phyloP scores from a whole-genome alignment of 2,888 invertebrate species.

The Polydrusus pterygomalis region DNA sequence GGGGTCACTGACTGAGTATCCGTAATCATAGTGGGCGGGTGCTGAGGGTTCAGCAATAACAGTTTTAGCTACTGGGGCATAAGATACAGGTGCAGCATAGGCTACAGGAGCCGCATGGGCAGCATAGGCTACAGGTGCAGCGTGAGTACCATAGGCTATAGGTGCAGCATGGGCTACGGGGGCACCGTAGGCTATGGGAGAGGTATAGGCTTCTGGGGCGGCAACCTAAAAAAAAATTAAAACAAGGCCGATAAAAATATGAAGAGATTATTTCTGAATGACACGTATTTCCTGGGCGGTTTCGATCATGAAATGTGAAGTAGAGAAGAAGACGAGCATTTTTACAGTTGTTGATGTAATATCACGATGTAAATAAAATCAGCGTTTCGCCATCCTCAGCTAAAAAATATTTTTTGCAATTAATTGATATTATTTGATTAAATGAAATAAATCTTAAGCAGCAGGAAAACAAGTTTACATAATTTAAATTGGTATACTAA shows the following conservation, averaged over 20 bases:
- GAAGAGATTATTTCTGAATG: too few relatives aligned
- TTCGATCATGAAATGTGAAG: too few relatives aligned
- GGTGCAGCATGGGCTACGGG: slow-evolving; percentile 50
- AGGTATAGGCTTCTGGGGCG: slow-evolving; percentile 52
- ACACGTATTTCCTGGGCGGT: too few relatives aligned
- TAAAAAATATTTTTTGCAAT: too few relatives aligned
- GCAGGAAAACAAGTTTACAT: too few relatives aligned
- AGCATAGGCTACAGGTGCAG: slow-evolving; percentile 62
- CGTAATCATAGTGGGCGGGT: slow-evolving; percentile 63
- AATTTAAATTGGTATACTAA: too few relatives aligned
- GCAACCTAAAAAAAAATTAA: slow-evolving; percentile 11
- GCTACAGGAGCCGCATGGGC: slow-evolving; percentile 67
- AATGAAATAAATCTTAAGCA: too few relatives aligned
- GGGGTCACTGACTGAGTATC: slow-evolving; percentile 63
- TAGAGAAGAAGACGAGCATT: too few relatives aligned
- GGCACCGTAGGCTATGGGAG: slow-evolving; percentile 40
- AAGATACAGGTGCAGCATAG: slow-evolving; percentile 66
- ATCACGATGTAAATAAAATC: too few relatives aligned
- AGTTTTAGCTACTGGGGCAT: slow-evolving; percentile 59
- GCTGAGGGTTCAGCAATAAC: slow-evolving; percentile 58
- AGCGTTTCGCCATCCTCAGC: too few relatives aligned
- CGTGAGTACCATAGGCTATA: slow-evolving; percentile 33
- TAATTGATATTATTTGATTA: too few relatives aligned
- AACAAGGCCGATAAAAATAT: neutral
- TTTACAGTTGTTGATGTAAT: too few relatives aligned